These are phyloP conservation scores for Leucoma salicis DNA, from an alignment of 2,888 invertebrate genomes.

Conservation along the genomic window DNA sequence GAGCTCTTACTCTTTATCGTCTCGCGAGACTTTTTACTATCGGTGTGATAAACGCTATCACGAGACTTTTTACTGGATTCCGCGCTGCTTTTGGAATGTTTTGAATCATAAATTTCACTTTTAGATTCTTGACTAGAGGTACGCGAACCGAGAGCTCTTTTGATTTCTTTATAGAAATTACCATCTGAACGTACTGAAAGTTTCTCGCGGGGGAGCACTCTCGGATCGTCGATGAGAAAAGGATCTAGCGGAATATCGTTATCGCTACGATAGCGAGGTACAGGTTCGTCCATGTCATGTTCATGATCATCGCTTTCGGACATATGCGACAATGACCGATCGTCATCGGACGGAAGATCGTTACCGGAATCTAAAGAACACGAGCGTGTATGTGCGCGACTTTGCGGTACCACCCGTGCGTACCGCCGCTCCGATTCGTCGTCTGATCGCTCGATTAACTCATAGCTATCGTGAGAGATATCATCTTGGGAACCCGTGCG, in stretches of 20 bases:
- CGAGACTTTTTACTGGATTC: conserved; percentile 85
- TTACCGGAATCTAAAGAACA: conserved; percentile 90
- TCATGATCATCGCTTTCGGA: conserved; percentile 80
- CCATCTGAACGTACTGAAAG: conserved; percentile 88
- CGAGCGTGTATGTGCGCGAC: conserved; percentile 80
- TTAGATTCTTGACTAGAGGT: conserved; percentile 87
- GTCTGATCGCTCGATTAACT: conserved; percentile 89
- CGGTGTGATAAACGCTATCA: conserved; percentile 85
- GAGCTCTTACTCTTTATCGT: conserved; percentile 84
- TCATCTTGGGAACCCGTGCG: conserved; percentile 91
- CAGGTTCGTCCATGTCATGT: conserved; percentile 80
- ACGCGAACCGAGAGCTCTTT: conserved; percentile 83
- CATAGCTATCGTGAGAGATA: conserved; percentile 94
- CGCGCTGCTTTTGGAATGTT: conserved; percentile 84
- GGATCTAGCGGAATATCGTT: conserved; percentile 88
- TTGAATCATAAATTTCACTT: conserved; percentile 86
- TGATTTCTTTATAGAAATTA: conserved; percentile 87
- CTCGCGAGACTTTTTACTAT: conserved; percentile 85
- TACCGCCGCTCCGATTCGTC: conserved; percentile 78
- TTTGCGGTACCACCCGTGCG: conserved; percentile 51
- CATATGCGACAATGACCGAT: conserved; percentile 80
- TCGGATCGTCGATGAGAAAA: conserved; percentile 89
- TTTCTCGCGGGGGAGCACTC: conserved; percentile 87
- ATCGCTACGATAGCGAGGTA: conserved; percentile 85
- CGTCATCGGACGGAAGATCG: conserved; percentile 88